Base-by-base conservation (phyloP, 2,797 vertebrate species). In the Anabacerthia variegaticeps region DNA sequence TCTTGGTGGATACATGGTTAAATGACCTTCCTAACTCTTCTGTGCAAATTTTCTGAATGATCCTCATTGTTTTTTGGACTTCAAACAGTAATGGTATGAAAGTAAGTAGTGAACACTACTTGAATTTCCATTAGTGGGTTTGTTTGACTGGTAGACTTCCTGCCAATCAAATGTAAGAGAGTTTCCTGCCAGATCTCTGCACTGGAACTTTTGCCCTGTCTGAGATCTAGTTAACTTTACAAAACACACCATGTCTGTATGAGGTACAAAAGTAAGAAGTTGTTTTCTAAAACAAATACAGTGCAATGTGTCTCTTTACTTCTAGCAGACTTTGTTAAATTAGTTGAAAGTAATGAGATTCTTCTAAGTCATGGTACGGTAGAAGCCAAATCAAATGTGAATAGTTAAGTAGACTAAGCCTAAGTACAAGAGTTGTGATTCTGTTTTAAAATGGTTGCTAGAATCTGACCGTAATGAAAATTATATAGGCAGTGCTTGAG, bases 321-420 rank as follows among this genome's bases (percentile, higher is more conserved):
- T 75, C 18, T 28, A 30, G 18, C 27, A 54, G 34, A 26, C 54
- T 75, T 91, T 89, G 11, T 63, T 81, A 51, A 9, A 61, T 49
- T 81, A 66, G 7, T 71, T 61, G 26, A 75, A 65, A 68, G 44
- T 51, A 6, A 12, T 51, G 30, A 82, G 7, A 7, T 87, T 69
- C 30, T 72, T 84, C 49, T 81, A 12, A n/a, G n/a, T 72, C 30
- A 37, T 0, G 0, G 28, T 52, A 56, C 1, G 12, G 12, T 21
- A 74, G 71, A 37, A 89, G 54, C 24, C 24, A 62, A 84, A 75
- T 69, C 41, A 93, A 86, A 58, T 2, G 8, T 26, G 19, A 76
- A 58, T 54, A 62, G 26, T 83, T 51, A 90, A 68, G 18, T 41
- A 48, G 27, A 81, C 30, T 78, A 58, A 92, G 37, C n/a, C 23